phyloP scores from a whole-genome alignment of 2,113 vertebrate species.

The Sinocyclocheilus anophthalmus region DNA sequence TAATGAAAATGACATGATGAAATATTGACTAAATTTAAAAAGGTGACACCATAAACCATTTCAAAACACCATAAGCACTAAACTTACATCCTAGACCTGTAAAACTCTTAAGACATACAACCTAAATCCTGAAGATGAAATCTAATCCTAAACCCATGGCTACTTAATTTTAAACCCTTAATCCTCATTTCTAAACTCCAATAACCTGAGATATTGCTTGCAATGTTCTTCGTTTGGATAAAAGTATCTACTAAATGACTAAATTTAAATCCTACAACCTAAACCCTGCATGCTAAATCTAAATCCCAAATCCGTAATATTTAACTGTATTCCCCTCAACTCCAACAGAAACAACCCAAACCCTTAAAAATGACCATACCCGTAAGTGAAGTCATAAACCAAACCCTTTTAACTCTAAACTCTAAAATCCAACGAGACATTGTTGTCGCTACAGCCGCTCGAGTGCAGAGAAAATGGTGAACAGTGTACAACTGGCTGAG shows the following conservation, averaged over 20 bases:
- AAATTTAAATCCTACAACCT: neutral
- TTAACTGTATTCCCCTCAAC: neutral
- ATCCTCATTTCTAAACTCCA: neutral
- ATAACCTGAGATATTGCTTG: neutral
- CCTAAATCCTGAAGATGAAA: neutral
- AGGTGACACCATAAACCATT: neutral
- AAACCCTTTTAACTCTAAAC: neutral
- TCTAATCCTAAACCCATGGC: neutral
- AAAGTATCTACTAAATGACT: neutral
- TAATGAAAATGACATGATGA: neutral
- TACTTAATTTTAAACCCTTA: conserved; percentile 3
- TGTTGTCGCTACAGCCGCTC: too few relatives aligned
- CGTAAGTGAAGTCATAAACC: neutral
- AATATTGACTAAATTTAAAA: neutral
- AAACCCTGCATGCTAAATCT: too few relatives aligned
- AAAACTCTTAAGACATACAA: neutral
- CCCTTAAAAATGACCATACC: neutral
- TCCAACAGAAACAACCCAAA: neutral
- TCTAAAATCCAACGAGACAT: too few relatives aligned
- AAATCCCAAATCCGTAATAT: neutral
- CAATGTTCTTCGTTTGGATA: neutral
- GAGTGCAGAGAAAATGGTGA: too few relatives aligned
- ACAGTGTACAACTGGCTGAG: too few relatives aligned
- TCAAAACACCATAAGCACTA: neutral
- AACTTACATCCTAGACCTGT: too few relatives aligned